A percentile compares a stretch with the other conserved stretches of the same genome.
Evolutionary conservation across 2,888 invertebrate genomes (phyloP).

Genomic region (Ctenicera cuprea): DNA sequence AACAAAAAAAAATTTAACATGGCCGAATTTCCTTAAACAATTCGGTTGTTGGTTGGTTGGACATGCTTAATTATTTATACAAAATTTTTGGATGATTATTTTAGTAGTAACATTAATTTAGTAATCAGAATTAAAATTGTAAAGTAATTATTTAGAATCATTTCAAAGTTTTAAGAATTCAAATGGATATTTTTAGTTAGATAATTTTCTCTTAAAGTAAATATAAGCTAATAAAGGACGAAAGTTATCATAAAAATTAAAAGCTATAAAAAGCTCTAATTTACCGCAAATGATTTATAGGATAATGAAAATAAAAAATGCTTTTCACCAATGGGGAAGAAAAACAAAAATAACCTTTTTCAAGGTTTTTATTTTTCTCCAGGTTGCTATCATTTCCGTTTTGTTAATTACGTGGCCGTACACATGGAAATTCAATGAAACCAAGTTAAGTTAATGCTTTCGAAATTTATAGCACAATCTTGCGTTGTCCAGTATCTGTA

Average conservation of each 20-base stretch:
- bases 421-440: conserved; percentile 25
- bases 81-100: neutral
- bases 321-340: neutral
- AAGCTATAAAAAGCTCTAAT: neutral
- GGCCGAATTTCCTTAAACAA: conserved; percentile 1
- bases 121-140: too few species aligned
- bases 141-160: too few species aligned
- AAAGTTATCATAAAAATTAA: too few species aligned
- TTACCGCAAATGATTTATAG: conserved; percentile 14
- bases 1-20: conserved; percentile 21
- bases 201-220: conserved; percentile 15
- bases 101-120: too few species aligned
- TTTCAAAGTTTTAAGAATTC: too few species aligned
- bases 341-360: neutral
- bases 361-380: conserved; percentile 4
- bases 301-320: conserved; percentile 16
- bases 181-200: too few species aligned
- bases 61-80: too few species aligned
- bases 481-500: conserved; percentile 44
- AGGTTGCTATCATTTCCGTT: conserved; percentile 31
- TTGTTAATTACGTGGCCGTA: conserved; percentile 30
- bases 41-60: neutral
- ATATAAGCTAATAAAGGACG: neutral
- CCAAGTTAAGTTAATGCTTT: conserved; percentile 41
- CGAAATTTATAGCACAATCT: conserved; percentile 50